phyloP scores from a whole-genome alignment of 2,113 vertebrate species.

The Pollimyrus isidori region DNA sequence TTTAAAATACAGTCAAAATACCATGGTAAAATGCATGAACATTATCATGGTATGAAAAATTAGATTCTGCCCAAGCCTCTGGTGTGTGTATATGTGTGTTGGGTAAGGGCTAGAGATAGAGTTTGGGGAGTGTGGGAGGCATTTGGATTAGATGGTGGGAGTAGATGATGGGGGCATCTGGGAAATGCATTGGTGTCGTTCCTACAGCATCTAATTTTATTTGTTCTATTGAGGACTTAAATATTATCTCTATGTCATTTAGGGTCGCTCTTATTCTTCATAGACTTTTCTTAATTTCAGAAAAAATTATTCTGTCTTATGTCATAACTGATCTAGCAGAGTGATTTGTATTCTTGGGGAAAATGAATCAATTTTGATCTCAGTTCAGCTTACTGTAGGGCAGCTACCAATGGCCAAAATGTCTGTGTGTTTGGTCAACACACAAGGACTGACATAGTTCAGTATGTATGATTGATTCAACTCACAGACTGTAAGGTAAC shows the following conservation, averaged over 20 bases:
- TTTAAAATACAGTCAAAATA: not conserved
- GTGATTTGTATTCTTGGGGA: not conserved
- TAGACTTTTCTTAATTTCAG: not conserved
- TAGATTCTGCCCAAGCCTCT: not conserved
- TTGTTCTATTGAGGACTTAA: not conserved
- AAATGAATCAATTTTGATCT: not conserved
- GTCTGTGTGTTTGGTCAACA: not conserved
- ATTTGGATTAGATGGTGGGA: not conserved
- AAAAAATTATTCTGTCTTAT: not conserved
- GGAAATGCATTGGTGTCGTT: not conserved
- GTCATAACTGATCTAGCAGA: not conserved
- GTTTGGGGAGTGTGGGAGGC: not conserved
- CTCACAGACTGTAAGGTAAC: not conserved
- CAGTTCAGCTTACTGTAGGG: not conserved
- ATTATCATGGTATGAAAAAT: not conserved
- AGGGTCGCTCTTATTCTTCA: not conserved
- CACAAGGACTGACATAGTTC: not conserved
- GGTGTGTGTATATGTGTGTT: not conserved
- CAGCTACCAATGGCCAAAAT: not conserved
- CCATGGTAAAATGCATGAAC: not conserved
- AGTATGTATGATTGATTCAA: not conserved
- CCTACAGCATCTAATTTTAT: not conserved
- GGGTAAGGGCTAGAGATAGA: not conserved
- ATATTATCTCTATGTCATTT: not conserved
- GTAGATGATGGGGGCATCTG: not conserved